Base-by-base conservation (phyloP, 2,113 vertebrate genomes). In the Hippocampus zosterae region DNA sequence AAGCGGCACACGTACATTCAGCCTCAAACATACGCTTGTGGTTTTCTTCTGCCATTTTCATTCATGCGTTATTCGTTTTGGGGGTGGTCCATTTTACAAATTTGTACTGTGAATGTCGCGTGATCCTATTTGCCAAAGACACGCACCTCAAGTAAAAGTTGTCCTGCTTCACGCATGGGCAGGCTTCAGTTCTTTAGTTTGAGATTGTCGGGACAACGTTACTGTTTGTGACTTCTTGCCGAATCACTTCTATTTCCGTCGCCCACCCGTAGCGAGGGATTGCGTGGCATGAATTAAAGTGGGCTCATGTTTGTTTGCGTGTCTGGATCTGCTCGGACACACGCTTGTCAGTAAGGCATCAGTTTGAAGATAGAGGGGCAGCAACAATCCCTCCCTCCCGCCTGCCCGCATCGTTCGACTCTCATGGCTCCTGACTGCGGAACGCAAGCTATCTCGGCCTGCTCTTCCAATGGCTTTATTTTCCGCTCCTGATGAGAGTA, bases 281-380 rank as follows among this genome's bases (percentile, higher is more conserved):
- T 56, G 63, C 21, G 44, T 60, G 55, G 42, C 23, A 27, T 50
- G 59, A 52, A 72, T 27, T 29, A 44, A 55, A 72, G 19, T 66
- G 40, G 76, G n/a, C 68, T 70, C 56, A 10, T 72, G 44, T 60
- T 55, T 76, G 33, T 62, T 50, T 23, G 40, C 41, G 76, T 33
- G 73, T 76, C 64, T 81, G 77, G 68, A 73, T 59, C 27, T 50
- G 57, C 69, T 85, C 67, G 67, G 71, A 80, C 65, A 64, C 82
- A 59, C 83, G 81, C 81, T 79, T 86, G 87, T 84, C 71, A 74
- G 52, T 77, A 71, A 81, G 65, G 78, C 78, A 69, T 72, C 71
- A 64, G 27, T 63, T 69, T 56, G 62, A 65, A 80, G 80, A 68
- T 78, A 77, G 68, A 61, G 25, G 67, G 56, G 65, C 76, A 68